Conservation (phyloP, 2,888 invertebrate genomes). For the Melieria crassipennis region DNA sequence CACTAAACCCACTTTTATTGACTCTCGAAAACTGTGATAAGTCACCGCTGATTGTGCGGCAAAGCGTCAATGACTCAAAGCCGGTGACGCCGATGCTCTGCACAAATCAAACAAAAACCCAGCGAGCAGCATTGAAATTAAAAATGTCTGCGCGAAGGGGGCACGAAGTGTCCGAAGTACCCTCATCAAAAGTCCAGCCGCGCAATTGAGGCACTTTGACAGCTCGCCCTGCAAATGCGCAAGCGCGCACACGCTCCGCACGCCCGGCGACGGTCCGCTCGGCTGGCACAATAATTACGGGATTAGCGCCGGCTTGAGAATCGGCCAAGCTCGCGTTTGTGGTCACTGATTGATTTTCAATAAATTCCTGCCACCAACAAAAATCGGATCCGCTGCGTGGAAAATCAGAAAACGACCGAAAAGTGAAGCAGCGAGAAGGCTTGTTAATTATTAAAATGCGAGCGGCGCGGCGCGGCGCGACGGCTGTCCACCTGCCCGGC, state of each 20-base stretch:
- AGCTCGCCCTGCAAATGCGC: conserved; percentile 61
- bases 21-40: conserved; percentile 44
- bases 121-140: neutral
- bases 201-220: conserved; percentile 56
- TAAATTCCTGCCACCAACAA: neutral
- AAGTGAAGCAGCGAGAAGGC: conserved; percentile 40
- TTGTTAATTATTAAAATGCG: conserved; percentile 37
- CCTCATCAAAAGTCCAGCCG: conserved; percentile 59
- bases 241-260: conserved; percentile 34
- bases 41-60: conserved; percentile 41
- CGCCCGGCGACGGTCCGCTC: neutral
- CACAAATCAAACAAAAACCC: too few relatives aligned
- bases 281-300: conserved; percentile 51
- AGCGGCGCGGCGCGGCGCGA: neutral
- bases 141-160: neutral
- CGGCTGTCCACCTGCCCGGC: neutral
- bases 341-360: conserved; percentile 12
- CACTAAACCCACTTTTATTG: conserved; percentile 26
- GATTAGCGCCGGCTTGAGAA: conserved; percentile 56
- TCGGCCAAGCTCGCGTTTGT: conserved; percentile 24
- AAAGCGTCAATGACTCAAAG: conserved; percentile 29
- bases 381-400: too few relatives aligned
- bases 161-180: conserved; percentile 42
- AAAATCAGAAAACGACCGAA: neutral
- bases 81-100: neutral